These are phyloP conservation scores for Sesia apiformis DNA, from an alignment of 2,888 invertebrate genomes.

Conservation along the genomic window DNA sequence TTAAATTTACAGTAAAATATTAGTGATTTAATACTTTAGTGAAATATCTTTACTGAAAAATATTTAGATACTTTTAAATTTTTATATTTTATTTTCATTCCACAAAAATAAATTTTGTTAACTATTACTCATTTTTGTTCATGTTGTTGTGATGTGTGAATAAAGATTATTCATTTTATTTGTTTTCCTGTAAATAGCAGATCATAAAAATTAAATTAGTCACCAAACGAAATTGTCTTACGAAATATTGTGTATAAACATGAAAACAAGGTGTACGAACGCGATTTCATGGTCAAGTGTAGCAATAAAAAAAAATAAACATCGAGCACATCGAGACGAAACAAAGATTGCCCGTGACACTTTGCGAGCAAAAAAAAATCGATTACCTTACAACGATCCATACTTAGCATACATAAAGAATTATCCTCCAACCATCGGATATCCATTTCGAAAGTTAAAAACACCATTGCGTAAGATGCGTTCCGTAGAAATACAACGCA, in stretches of 20 bases:
- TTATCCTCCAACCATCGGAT: constrained; percentile 1
- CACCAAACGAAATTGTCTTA: neutral
- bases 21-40: too few relatives aligned
- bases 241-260: neutral
- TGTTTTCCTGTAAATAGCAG: neutral
- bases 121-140: neutral
- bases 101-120: neutral
- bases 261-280: constrained; percentile 3
- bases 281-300: constrained; percentile 67
- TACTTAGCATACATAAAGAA: neutral
- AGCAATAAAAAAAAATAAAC: constrained; percentile 58
- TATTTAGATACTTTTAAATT: neutral
- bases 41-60: too few relatives aligned
- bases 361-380: constrained; percentile 48
- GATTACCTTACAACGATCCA: constrained; percentile 20
- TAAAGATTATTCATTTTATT: neutral
- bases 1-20: too few relatives aligned
- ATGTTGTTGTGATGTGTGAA: neutral
- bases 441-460: constrained; percentile 26
- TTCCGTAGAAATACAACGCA: constrained; percentile 66
- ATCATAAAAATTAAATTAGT: neutral
- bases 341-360: constrained; percentile 56
- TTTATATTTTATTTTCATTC: neutral
- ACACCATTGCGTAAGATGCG: constrained; percentile 60
- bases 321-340: constrained; percentile 28